Conservation (phyloP, 2,113 vertebrate genomes). For the Chinchilla lanigera region DNA sequence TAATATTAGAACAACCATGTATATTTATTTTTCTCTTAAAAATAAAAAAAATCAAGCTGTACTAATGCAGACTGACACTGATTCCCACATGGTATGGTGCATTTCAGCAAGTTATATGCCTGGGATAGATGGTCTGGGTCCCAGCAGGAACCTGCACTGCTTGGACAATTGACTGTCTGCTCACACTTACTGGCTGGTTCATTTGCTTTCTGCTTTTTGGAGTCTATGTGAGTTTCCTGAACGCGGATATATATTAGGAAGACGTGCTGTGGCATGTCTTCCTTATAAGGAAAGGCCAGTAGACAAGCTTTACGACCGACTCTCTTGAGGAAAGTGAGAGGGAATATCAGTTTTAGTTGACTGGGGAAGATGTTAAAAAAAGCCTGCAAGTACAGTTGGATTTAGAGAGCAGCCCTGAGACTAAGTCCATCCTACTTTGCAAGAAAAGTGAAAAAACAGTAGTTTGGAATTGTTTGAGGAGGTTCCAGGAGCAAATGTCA, state of each 20-base stretch:
- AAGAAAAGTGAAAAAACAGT: neutral
- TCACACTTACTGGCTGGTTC: neutral
- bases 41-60: neutral
- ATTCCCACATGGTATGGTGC: too few relatives aligned
- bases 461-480: neutral
- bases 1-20: neutral
- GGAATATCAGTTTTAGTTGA: neutral
- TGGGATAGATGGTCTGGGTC: neutral
- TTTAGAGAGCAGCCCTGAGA: neutral
- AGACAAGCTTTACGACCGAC: neutral
- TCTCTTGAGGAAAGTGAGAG: neutral
- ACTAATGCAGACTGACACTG: neutral
- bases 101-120: neutral
- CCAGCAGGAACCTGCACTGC: rapidly evolving
- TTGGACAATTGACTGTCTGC: too few relatives aligned
- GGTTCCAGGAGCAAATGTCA: neutral
- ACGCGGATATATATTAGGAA: neutral
- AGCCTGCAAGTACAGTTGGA: neutral
- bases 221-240: neutral
- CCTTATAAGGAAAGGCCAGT: neutral
- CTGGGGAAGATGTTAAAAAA: neutral
- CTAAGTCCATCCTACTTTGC: neutral
- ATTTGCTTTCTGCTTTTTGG: neutral
- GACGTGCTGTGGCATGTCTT: neutral
- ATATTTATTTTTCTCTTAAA: slow-evolving; percentile 10